Evolutionary conservation across 1,140 invertebrate genomes (phyloP).

Genomic region (Wiebesia pumilae): DNA sequence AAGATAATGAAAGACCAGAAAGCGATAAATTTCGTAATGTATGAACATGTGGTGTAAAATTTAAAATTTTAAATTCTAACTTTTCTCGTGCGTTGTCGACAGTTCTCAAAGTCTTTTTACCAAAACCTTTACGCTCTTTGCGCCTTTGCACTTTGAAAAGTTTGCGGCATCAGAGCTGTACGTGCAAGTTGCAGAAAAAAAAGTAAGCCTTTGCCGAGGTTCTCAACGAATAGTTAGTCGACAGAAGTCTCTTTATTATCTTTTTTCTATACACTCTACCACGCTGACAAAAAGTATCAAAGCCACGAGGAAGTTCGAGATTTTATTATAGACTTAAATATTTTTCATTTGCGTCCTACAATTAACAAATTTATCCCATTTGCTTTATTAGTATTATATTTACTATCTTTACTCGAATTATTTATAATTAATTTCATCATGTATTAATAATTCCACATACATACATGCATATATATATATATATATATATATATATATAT

Average conservation of each 20-base stretch:
- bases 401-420: no score
- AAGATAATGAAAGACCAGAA: not conserved
- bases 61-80: not conserved
- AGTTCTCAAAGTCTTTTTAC: not conserved
- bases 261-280: not conserved
- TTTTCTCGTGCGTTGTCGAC: not conserved
- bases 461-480: no score
- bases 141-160: not conserved
- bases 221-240: not conserved
- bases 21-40: no score
- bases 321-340: not conserved
- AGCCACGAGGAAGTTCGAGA: not conserved
- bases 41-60: no score
- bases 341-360: no score
- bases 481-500: no score
- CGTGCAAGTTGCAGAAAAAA: not conserved
- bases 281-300: not conserved
- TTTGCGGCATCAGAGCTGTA: not conserved
- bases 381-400: no score
- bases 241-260: not conserved
- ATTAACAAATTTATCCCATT: no score
- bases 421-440: no score
- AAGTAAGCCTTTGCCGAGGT: not conserved
- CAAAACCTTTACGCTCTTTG: not conserved
- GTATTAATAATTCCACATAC: no score